phyloP scores from a whole-genome alignment of 1,140 invertebrate genomes.

The Diorhabda carinulata region DNA sequence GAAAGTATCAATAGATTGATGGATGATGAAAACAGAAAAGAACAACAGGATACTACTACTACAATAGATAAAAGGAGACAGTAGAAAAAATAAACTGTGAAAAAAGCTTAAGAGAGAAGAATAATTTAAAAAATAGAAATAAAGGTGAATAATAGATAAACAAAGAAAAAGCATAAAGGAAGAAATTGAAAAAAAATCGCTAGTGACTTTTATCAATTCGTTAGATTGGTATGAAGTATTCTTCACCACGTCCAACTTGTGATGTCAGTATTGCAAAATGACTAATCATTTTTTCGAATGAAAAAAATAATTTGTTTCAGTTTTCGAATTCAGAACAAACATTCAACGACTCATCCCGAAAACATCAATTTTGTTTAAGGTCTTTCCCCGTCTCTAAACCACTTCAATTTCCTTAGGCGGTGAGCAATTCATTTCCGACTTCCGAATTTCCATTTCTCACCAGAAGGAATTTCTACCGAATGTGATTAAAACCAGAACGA shows the following conservation, averaged over 20 bases:
- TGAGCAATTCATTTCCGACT: constrained; percentile 16
- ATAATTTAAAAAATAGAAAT: too few relatives aligned
- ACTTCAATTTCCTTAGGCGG: constrained; percentile 9
- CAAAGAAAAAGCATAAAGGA: too few relatives aligned
- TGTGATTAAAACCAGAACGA: constrained; percentile 12
- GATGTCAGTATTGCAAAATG: neutral
- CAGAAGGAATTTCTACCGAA: constrained; percentile 3
- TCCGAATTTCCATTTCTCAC: constrained; percentile 12
- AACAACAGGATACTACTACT: too few relatives aligned
- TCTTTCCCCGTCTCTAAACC: constrained; percentile 10
- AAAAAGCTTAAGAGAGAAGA: too few relatives aligned
- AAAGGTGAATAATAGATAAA: too few relatives aligned
- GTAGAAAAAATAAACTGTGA: too few relatives aligned
- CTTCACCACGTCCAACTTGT: neutral
- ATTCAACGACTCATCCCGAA: constrained; percentile 4
- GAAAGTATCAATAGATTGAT: too few relatives aligned
- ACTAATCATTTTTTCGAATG: neutral
- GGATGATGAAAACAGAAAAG: too few relatives aligned
- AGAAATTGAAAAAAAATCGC: too few relatives aligned
- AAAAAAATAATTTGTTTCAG: constrained; percentile 8
- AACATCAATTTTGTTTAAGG: constrained; percentile 15
- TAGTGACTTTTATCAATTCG: too few relatives aligned
- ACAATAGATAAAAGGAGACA: too few relatives aligned
- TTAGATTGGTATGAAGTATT: too few relatives aligned
- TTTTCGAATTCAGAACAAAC: constrained; percentile 6